phyloP scores from a whole-genome alignment of 2,888 invertebrate species.

The Microctonus hyperodae region DNA sequence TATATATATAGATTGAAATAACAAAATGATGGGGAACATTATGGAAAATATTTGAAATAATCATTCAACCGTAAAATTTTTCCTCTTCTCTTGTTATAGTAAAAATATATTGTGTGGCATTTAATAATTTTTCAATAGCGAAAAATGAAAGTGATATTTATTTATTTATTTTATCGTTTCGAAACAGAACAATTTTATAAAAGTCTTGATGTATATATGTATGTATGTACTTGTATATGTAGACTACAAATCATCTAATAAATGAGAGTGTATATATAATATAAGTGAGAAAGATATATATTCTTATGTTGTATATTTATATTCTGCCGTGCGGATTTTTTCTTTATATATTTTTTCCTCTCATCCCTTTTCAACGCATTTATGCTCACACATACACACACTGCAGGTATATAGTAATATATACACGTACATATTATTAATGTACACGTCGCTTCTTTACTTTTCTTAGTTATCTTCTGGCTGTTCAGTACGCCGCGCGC shows the following conservation, averaged over 20 bases:
- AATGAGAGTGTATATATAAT: too few relatives aligned
- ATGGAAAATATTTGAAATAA: background rate
- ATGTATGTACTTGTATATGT: too few relatives aligned
- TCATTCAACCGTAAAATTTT: background rate
- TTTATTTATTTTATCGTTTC: background rate
- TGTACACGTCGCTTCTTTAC: constrained; percentile 13
- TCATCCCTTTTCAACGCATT: constrained; percentile 17
- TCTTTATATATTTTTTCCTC: too few relatives aligned
- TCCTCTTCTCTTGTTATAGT: background rate
- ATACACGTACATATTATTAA: too few relatives aligned
- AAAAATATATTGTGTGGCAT: background rate
- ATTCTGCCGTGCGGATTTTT: too few relatives aligned
- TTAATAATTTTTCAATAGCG: background rate
- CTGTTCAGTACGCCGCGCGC: constrained; percentile 13
- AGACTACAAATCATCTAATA: constrained; percentile 13
- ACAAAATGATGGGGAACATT: background rate
- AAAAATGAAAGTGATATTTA: background rate
- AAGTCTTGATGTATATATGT: too few relatives aligned
- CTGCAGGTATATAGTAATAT: too few relatives aligned
- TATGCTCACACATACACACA: too few relatives aligned
- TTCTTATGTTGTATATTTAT: too few relatives aligned
- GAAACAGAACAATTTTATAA: background rate
- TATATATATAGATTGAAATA: background rate
- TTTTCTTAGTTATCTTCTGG: background rate
- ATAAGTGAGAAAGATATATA: constrained; percentile 15